Evolutionary conservation across 2,797 vertebrate species (phyloP).

Genomic region (Chloroceryle inda): DNA sequence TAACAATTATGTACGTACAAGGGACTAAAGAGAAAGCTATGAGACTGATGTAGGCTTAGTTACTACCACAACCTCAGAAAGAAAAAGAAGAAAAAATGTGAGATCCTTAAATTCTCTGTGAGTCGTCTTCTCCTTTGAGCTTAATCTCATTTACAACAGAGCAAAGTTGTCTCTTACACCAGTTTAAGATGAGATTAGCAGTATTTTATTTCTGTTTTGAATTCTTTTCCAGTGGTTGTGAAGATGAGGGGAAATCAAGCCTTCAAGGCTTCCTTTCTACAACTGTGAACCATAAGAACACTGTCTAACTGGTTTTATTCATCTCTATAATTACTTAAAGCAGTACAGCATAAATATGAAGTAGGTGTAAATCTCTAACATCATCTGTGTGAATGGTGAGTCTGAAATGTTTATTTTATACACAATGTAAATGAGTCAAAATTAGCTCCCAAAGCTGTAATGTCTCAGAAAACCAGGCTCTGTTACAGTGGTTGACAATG

Average conservation of each 20-base stretch:
- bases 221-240: neutral
- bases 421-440: neutral
- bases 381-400: no score
- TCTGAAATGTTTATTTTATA: constrained; percentile 24
- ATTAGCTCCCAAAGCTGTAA: neutral
- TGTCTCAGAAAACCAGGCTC: neutral
- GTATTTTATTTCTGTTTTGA: constrained; percentile 21
- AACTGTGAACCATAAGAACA: constrained; percentile 45
- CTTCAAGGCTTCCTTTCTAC: neutral
- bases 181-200: neutral
- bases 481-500: neutral
- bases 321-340: constrained; percentile 44
- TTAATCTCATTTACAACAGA: constrained; percentile 1
- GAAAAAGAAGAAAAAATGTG: neutral
- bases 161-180: neutral
- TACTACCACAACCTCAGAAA: neutral
- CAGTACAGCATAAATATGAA: neutral
- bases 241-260: neutral
- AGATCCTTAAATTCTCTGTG: neutral
- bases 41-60: neutral
- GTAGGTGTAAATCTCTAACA: constrained; percentile 58
- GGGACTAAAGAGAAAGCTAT: neutral
- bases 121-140: neutral
- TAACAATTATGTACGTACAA: neutral
- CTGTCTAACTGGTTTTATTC: neutral